Conservation (phyloP, 1,140 invertebrate species). For the Drosophila lini region DNA sequence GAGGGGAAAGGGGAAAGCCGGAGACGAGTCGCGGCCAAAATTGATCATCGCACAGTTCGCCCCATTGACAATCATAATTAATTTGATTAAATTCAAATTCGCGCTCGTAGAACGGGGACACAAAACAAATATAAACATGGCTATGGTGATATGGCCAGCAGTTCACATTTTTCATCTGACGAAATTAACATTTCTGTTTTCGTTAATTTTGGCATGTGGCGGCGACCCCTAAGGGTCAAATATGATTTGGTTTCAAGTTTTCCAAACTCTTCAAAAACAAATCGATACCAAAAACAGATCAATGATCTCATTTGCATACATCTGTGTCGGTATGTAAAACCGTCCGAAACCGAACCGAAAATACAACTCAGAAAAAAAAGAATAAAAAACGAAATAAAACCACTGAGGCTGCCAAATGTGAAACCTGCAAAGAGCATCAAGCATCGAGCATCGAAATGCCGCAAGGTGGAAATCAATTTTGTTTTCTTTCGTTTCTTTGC, state of each 20-base stretch:
- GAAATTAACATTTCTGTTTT: conserved; percentile 77
- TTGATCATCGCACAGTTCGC: conserved; percentile 56
- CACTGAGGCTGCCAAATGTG: conserved; percentile 66
- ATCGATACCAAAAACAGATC: conserved; percentile 82
- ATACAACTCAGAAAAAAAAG: conserved; percentile 2
- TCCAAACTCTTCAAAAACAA: conserved; percentile 74
- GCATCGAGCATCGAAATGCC: conserved; percentile 56
- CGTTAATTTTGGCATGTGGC: conserved; percentile 70
- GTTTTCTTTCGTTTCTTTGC: conserved; percentile 51
- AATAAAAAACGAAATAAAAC: conserved; percentile 20
- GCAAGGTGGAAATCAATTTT: conserved; percentile 79
- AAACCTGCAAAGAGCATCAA: conserved; percentile 67
- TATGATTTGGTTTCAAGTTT: conserved; percentile 77
- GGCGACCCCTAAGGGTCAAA: conserved; percentile 78
- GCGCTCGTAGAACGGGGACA: conserved; percentile 64
- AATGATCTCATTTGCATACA: conserved; percentile 82
- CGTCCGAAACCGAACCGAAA: conserved; percentile 24
- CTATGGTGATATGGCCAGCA: conserved; percentile 46
- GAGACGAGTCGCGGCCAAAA: conserved; percentile 25
- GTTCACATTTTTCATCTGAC: conserved; percentile 64
- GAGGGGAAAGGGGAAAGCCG: conserved; percentile 10
- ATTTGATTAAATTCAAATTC: conserved; percentile 82
- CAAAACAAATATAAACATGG: conserved; percentile 33
- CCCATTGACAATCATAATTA: conserved; percentile 78
- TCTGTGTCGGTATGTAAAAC: conserved; percentile 25